Conservation (phyloP, 2,797 vertebrate genomes). For the Eulemur coronatus region DNA sequence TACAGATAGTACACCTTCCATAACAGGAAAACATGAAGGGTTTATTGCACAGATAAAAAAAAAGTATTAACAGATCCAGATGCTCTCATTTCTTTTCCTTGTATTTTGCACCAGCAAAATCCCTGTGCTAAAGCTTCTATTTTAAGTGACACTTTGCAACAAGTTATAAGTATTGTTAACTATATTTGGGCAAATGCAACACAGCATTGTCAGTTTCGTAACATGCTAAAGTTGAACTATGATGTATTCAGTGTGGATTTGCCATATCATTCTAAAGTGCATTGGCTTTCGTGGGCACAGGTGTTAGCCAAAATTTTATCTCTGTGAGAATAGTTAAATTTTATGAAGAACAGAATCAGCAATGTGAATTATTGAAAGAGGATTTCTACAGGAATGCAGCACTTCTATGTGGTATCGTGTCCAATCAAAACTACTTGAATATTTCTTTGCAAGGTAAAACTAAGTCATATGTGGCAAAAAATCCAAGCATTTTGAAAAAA, state of each 20-base stretch:
- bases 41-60: not conserved
- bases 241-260: not conserved
- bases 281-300: not conserved
- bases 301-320: not conserved
- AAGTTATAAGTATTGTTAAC: not conserved
- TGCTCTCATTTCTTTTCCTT: not conserved
- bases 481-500: too few species aligned
- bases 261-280: not conserved
- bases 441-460: too few species aligned
- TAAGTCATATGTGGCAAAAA: too few species aligned
- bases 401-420: not conserved
- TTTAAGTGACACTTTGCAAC: not conserved
- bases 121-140: not conserved
- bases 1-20: not conserved
- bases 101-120: not conserved
- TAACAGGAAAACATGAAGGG: not conserved
- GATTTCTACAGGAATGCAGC: not conserved
- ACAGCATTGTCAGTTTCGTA: not conserved
- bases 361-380: not conserved
- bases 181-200: not conserved
- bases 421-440: not conserved
- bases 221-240: not conserved
- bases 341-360: not conserved
- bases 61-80: not conserved
- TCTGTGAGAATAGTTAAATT: not conserved